Base-by-base conservation (phyloP, 2,888 invertebrate genomes). In the Camptogramma bilineatum region DNA sequence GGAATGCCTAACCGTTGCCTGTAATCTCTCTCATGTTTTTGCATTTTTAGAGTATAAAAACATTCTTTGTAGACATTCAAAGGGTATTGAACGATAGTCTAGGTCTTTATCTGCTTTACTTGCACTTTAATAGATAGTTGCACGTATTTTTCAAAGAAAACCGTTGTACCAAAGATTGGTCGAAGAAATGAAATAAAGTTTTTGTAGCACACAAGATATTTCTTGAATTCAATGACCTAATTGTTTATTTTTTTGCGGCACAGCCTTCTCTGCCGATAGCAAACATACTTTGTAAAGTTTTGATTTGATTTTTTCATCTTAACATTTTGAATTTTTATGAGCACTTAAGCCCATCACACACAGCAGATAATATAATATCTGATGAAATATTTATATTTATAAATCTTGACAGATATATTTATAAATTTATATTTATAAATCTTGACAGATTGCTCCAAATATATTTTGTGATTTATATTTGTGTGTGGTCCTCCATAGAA, bases 21-120 rank as follows among this genome's bases (percentile, higher is more conserved):
- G 74, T 73, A 69, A 74, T 54, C 62, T 59, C 64, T 60, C 72
- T 84, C 85, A 88, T 92, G 92, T 92, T 92, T 91, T 90, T 73
- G 62, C 75, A 71, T 76, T 85, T 89, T 86, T 88, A 80, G 79
- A 73, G 79, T 86, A 78, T 71, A 87, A 86, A 86, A 85, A 67
- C 71, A 61, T 64, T 55, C 57, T 55, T 70, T 73, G 58, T 56
- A 63, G 34, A 58, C 72, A 64, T 71, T 54, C 64, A 66, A 72
- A 69, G 72, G 68, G 71, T 69, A 60, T 69, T 74, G 73, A 51
- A 73, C 67, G 71, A 72, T 78, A 77, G 51, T 56, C 17, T 42
- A 28, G 31, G n/a, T 18, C 44, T 59, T 44, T 52, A 47, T 28
- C 24, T 44, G 9, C 17, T 10, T 21, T 39, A 18, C 8, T 39